phyloP scores from a whole-genome alignment of 2,888 invertebrate species.

The Ellobium chinense region DNA sequence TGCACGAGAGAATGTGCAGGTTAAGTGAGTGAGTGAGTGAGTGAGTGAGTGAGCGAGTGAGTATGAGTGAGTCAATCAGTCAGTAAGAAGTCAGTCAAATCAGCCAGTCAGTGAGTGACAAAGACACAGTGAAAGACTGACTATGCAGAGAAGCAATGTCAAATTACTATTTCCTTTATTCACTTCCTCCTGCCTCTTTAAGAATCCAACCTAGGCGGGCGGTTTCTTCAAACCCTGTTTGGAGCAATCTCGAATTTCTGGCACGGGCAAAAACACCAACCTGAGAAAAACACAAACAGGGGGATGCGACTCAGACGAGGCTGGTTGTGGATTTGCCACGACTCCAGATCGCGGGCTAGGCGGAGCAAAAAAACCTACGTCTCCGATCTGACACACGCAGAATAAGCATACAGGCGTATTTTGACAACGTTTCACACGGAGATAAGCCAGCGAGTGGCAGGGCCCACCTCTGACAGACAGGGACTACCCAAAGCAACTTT shows the following conservation, averaged over 20 bases:
- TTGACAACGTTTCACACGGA: constrained; percentile 28
- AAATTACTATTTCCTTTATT: too few species aligned
- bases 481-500: constrained; percentile 13
- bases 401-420: constrained; percentile 44
- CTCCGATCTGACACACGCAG: constrained; percentile 41
- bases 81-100: too few species aligned
- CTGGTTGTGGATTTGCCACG: background rate
- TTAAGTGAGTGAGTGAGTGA: too few species aligned
- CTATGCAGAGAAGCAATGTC: too few species aligned
- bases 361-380: constrained; percentile 21
- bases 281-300: constrained; percentile 23
- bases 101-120: too few species aligned
- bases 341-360: background rate
- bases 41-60: too few species aligned
- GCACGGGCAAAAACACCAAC: constrained; percentile 36
- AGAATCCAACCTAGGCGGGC: background rate
- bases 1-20: too few species aligned
- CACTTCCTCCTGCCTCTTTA: too few species aligned
- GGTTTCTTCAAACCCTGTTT: constrained; percentile 15
- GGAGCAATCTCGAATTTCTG: constrained; percentile 30
- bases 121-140: too few species aligned
- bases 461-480: constrained; percentile 32
- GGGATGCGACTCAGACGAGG: constrained; percentile 4
- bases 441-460: constrained; percentile 43
- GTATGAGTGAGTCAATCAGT: too few species aligned